Evolutionary conservation across 2,113 vertebrate species (phyloP), one percentile per base, ranked within the genome.

Genomic region (Hucho hucho): DNA sequence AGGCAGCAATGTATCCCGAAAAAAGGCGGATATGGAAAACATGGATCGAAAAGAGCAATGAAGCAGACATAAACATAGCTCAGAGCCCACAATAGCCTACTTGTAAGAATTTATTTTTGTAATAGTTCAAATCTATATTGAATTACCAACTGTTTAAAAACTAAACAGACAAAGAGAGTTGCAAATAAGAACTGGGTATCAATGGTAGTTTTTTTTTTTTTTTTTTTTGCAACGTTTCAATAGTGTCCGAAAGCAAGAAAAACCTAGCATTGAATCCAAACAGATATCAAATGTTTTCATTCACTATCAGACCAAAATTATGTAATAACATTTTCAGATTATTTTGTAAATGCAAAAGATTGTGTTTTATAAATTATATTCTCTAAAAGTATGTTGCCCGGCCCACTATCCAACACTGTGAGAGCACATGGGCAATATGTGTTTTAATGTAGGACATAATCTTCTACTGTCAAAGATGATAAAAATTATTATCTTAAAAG

Each of bases 1-100:
- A 84, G 75, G 89, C 87, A 88, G 16, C 67, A 47, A 69, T 69
- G n/a, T 58, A 85, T 86, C 84, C 87, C 80, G 85, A 75, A 68
- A 69, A 67, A 68, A 75, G 78, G 77, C 82, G 73, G 80, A 82
- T 81, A 81, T 64, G 66, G 13, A 70, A 82, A 78, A 84, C 77
- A 84, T 9, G 65, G 64, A 29, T 28, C 64, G 26, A 14, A 69
- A 3, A 3, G n/a, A 46, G 43, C 9, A 49, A 32, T 67, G 65
- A 53, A 18, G 1, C 25, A 67, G 29, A 67, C 43, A 47, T 67
- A 47, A 22, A 32, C 67, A 69, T 24, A 24, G 29, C 20, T 69
- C 18, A 69, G 14, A 53, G 24, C 43, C 43, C 43, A 69, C 43
- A 69, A 24, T 22, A 22, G 7, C 3, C 5, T 22, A 69, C 20